Conservation (phyloP, 1,140 invertebrate species). For the Platyura marginata region DNA sequence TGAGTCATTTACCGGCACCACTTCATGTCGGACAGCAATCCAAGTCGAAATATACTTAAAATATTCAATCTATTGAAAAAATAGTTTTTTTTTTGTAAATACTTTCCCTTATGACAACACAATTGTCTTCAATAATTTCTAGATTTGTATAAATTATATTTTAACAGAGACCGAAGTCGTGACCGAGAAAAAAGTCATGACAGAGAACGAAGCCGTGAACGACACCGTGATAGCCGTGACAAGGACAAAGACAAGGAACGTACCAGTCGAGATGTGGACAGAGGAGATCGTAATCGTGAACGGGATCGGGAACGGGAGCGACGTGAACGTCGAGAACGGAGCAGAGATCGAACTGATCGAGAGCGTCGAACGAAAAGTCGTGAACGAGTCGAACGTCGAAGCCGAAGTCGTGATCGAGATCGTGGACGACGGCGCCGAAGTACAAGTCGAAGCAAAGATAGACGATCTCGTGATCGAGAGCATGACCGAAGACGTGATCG, state of each 20-base stretch:
- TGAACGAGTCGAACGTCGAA: not conserved
- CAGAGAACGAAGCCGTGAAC: not conserved
- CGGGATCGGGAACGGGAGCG: not conserved
- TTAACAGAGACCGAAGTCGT: too few relatives aligned
- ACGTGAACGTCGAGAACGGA: not conserved
- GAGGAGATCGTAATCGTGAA: not conserved
- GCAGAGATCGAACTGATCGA: conserved; percentile 1
- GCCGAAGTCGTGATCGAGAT: conserved; percentile 12
- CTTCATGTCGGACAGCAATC: too few relatives aligned
- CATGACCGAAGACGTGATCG: conserved; percentile 25
- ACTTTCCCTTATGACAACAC: too few relatives aligned
- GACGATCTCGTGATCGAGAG: conserved; percentile 18
- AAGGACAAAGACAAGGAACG: not conserved
- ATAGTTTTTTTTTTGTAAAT: too few relatives aligned
- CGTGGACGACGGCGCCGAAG: conserved; percentile 5
- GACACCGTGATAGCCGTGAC: not conserved
- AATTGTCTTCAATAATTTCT: too few relatives aligned
- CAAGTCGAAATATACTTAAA: too few relatives aligned
- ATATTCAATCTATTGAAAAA: too few relatives aligned
- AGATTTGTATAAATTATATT: too few relatives aligned
- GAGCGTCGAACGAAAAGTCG: not conserved
- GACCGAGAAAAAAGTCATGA: not conserved
- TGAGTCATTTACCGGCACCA: too few relatives aligned
- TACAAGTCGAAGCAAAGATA: conserved; percentile 21
- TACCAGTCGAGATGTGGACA: not conserved